Evolutionary conservation across 92 coral and sea anemone species (phyloP).

Genomic region (Nematostella vectensis): DNA sequence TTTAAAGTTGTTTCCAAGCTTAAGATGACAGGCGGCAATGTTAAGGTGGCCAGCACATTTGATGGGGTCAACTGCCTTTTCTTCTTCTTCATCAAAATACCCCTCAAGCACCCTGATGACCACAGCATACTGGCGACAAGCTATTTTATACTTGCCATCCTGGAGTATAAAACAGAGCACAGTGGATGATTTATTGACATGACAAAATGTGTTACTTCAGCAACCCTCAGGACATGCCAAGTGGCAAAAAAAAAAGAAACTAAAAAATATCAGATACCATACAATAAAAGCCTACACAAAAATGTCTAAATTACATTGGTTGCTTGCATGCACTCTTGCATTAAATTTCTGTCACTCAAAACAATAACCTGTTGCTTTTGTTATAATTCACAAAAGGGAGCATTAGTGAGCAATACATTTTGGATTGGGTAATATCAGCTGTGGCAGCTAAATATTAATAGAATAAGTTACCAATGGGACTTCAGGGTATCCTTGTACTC

Average conservation of each 20-base stretch:
- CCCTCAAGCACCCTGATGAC: constrained; percentile 71
- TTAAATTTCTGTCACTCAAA: too few relatives aligned
- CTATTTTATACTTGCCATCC: constrained; percentile 75
- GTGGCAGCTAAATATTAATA: too few relatives aligned
- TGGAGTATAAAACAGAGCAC: constrained; percentile 14
- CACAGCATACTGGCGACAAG: constrained; percentile 63
- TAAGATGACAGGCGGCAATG: constrained; percentile 80
- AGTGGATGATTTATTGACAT: too few relatives aligned
- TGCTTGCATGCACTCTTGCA: too few relatives aligned
- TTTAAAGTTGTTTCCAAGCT: constrained; percentile 60
- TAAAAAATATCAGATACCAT: not conserved
- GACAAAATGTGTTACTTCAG: too few relatives aligned
- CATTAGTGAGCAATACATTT: too few relatives aligned
- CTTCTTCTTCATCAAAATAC: constrained; percentile 51
- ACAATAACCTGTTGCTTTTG: too few relatives aligned
- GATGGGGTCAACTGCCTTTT: constrained; percentile 45
- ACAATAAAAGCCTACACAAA: not conserved
- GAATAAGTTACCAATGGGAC: too few relatives aligned
- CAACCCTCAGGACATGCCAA: too few relatives aligned
- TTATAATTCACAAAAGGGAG: too few relatives aligned
- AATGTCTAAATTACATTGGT: not conserved
- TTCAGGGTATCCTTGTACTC: too few relatives aligned
- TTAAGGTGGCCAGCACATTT: constrained; percentile 84
- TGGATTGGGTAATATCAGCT: too few relatives aligned
- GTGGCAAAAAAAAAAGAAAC: not conserved